Evolutionary conservation across 2,888 invertebrate species (phyloP).

Genomic region (Cerastoderma edule): DNA sequence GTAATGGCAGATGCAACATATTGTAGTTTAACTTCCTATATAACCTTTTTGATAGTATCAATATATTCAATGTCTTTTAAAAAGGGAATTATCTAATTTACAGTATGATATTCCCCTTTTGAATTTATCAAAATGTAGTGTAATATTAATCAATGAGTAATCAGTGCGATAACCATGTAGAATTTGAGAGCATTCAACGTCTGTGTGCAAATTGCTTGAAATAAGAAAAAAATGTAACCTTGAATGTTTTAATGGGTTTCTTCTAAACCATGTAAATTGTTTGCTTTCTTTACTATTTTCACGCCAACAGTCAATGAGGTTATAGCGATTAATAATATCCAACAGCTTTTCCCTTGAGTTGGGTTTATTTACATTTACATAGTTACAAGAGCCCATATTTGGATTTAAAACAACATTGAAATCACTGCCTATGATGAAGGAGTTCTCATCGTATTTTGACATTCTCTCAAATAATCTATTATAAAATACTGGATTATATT

Average conservation of each 20-base stretch:
- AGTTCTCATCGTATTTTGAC: neutral
- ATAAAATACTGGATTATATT: neutral
- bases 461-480: slow-evolving; percentile 1
- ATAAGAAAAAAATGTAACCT: slow-evolving; percentile 18
- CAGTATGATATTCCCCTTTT: slow-evolving; percentile 25
- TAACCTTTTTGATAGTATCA: neutral
- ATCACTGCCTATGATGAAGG: slow-evolving; percentile 6
- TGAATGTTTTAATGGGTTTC: slow-evolving; percentile 19
- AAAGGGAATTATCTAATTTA: slow-evolving; percentile 15
- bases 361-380: neutral
- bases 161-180: slow-evolving; percentile 4
- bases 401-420: slow-evolving; percentile 19
- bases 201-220: slow-evolving; percentile 17
- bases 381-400: slow-evolving; percentile 1
- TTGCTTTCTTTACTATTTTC: slow-evolving; percentile 4
- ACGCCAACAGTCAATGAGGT: slow-evolving; percentile 24
- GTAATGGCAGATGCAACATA: neutral
- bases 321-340: neutral
- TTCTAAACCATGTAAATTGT: slow-evolving; percentile 12
- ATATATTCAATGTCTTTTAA: slow-evolving; percentile 17
- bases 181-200: neutral
- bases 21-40: slow-evolving; percentile 1
- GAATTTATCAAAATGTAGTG: slow-evolving; percentile 21
- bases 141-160: slow-evolving; percentile 1
- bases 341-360: neutral